phyloP scores from a whole-genome alignment of 2,797 vertebrate species.

The Myoxocephalus aenaeus region DNA sequence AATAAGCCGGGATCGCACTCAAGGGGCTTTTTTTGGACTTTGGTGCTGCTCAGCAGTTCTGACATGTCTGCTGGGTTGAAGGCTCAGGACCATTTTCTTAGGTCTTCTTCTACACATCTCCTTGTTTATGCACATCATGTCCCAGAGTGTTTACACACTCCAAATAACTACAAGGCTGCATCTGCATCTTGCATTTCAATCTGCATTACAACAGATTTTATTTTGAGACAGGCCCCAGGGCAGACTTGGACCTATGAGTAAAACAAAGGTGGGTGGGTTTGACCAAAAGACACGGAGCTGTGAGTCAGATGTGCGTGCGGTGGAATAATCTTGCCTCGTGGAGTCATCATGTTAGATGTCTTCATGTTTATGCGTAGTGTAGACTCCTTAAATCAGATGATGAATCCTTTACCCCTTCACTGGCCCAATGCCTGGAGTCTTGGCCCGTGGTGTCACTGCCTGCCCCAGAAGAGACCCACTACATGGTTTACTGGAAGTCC shows the following conservation, averaged over 20 bases:
- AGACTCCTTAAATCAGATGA: constrained; percentile 68
- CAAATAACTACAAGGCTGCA: constrained; percentile 18
- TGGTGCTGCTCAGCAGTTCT: constrained; percentile 44
- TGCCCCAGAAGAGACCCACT: constrained; percentile 52
- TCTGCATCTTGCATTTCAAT: constrained; percentile 33
- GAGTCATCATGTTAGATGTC: constrained; percentile 68
- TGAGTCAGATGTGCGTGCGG: constrained; percentile 68
- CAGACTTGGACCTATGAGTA: constrained; percentile 26
- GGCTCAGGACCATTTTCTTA: not conserved
- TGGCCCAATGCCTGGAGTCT: constrained; percentile 66
- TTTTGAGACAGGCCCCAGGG: constrained; percentile 31
- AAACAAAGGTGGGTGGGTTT: constrained; percentile 44
- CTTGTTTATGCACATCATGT: constrained; percentile 17
- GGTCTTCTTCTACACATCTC: not conserved
- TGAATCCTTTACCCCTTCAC: constrained; percentile 56
- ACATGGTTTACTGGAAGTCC: constrained; percentile 35
- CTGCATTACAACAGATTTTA: constrained; percentile 21
- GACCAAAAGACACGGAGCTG: constrained; percentile 41
- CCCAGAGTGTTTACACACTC: constrained; percentile 23
- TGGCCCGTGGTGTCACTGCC: constrained; percentile 58
- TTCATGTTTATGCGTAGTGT: constrained; percentile 65
- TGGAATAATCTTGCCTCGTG: constrained; percentile 68
- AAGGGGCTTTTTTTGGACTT: constrained; percentile 25
- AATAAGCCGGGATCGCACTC: constrained; percentile 37
- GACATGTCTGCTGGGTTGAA: constrained; percentile 23